Conservation (phyloP, 2,888 invertebrate genomes). For the Hesperia comma region DNA sequence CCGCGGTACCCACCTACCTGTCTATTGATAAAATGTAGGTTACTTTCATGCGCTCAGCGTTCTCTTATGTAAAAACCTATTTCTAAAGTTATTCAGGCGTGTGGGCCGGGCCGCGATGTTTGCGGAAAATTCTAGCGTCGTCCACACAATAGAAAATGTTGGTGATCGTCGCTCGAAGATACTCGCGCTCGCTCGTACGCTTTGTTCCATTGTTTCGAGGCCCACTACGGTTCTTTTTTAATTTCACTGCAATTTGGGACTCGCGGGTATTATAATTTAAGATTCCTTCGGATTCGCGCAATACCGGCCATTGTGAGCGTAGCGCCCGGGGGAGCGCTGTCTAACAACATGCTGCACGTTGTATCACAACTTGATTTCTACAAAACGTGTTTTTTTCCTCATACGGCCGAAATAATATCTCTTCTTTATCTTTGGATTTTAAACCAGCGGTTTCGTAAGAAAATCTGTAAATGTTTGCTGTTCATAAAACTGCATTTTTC, state of each 20-base stretch:
- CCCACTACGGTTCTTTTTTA: conserved; percentile 28
- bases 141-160: conserved; percentile 29
- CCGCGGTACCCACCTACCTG: conserved; percentile 29
- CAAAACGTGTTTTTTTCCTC: neutral
- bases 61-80: conserved; percentile 32
- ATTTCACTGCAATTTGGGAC: conserved; percentile 27
- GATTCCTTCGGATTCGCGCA: conserved; percentile 14
- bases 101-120: conserved; percentile 32
- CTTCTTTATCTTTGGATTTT: no score
- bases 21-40: conserved; percentile 36
- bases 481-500: no score
- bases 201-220: conserved; percentile 35
- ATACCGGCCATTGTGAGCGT: neutral
- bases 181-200: conserved; percentile 24
- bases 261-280: conserved; percentile 25
- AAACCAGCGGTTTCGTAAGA: no score
- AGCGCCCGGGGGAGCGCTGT: neutral
- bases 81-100: conserved; percentile 33
- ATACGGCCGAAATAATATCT: no score
- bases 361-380: neutral
- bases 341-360: neutral
- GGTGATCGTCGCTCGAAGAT: conserved; percentile 34
- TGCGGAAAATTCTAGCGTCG: conserved; percentile 32
- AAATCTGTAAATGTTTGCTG: no score
- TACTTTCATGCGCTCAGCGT: conserved; percentile 27